Evolutionary conservation across 1,140 invertebrate species (phyloP).

Genomic region (Macrocentrus cingulum): DNA sequence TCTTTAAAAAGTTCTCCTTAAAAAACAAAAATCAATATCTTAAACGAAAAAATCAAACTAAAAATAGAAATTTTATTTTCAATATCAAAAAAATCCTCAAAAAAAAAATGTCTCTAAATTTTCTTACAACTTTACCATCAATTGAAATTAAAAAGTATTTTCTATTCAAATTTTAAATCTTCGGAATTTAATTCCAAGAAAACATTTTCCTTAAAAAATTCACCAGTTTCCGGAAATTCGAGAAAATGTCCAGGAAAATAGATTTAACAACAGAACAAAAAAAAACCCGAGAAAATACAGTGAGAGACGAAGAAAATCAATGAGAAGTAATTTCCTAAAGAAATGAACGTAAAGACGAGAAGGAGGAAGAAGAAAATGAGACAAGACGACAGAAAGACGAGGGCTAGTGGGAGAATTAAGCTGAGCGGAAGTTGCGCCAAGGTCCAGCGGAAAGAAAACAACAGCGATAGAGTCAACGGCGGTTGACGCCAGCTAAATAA

Average conservation of each 20-base stretch:
- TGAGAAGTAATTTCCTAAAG: neutral
- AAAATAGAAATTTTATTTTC: no score
- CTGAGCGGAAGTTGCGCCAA: conserved; percentile 3
- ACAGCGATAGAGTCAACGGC: conserved; percentile 21
- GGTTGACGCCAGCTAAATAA: conserved; percentile 25
- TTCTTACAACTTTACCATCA: no score
- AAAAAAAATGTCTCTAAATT: no score
- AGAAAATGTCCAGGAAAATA: neutral
- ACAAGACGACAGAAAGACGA: conserved; percentile 17
- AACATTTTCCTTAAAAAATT: no score
- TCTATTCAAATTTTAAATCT: no score
- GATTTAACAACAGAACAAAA: neutral
- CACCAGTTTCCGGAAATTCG: no score
- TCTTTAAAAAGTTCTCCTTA: no score
- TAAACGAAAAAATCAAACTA: no score
- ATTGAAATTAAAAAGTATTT: no score
- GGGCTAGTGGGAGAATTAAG: conserved; percentile 9
- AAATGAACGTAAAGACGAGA: neutral
- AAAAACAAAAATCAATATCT: no score
- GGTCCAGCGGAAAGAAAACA: conserved; percentile 8
- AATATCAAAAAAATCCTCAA: no score
- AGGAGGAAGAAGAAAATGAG: neutral
- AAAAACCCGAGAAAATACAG: neutral
- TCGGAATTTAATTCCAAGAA: no score
- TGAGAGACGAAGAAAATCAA: conserved; percentile 3